These are phyloP conservation scores for Ardeotis arabs DNA, from an alignment of 2,113 vertebrate species.

Conservation along the genomic window DNA sequence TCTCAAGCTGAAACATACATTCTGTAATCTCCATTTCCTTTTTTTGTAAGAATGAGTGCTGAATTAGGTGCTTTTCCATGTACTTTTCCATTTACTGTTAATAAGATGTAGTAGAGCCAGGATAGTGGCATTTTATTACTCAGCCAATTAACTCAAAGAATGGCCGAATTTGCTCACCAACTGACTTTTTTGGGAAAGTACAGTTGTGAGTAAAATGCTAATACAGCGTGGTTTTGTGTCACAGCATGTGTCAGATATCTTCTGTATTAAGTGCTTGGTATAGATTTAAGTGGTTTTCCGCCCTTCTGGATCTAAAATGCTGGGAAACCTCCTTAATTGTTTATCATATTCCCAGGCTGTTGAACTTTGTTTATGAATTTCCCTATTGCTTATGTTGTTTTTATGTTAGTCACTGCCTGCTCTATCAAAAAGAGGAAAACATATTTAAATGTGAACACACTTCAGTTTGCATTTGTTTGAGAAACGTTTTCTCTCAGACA, in stretches of 20 bases:
- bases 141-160: background rate
- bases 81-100: background rate
- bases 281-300: background rate
- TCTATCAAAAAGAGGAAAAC: background rate
- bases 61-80: background rate
- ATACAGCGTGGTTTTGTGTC: background rate
- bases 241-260: background rate
- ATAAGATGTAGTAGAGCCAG: background rate
- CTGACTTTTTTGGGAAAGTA: background rate
- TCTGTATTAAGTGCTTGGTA: background rate
- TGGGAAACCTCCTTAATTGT: background rate
- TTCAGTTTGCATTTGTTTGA: background rate
- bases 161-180: background rate
- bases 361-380: background rate
- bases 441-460: background rate
- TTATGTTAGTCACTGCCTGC: background rate
- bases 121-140: background rate
- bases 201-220: background rate
- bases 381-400: background rate
- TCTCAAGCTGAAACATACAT: background rate
- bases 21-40: background rate
- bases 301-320: background rate
- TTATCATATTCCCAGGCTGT: background rate
- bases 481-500: background rate
- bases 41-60: background rate